These are phyloP conservation scores for Apocheima hispidaria DNA, from an alignment of 2,888 invertebrate species.

Conservation along the genomic window DNA sequence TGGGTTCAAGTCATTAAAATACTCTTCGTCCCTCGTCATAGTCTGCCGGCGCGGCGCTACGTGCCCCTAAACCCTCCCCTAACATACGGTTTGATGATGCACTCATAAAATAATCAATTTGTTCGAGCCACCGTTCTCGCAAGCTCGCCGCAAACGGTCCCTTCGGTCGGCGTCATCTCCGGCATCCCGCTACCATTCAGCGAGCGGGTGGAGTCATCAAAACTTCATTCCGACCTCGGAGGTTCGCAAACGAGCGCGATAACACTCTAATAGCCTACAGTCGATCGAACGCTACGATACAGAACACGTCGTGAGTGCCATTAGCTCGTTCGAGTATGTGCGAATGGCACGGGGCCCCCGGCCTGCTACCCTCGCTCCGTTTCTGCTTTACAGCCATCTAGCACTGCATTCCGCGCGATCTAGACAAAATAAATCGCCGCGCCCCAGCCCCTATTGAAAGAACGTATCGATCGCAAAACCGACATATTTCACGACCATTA, in stretches of 20 bases:
- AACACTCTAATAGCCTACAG: conserved; percentile 38
- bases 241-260: conserved; percentile 39
- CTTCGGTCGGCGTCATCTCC: conserved; percentile 15
- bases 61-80: conserved; percentile 18
- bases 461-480: conserved; percentile 18
- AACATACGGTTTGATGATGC: conserved; percentile 21
- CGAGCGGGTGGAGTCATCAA: conserved; percentile 37
- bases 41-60: conserved; percentile 22
- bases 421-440: conserved; percentile 55
- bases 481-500: conserved; percentile 35
- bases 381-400: conserved; percentile 35
- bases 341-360: conserved; percentile 18
- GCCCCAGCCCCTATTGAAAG: conserved; percentile 31
- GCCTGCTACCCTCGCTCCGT: conserved; percentile 12
- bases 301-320: conserved; percentile 28
- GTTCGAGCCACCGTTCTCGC: conserved; percentile 3
- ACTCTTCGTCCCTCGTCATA: conserved; percentile 21
- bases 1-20: conserved; percentile 36
- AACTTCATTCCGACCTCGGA: conserved; percentile 38
- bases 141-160: conserved; percentile 11
- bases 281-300: conserved; percentile 30
- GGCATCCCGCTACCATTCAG: conserved; percentile 5
- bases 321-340: conserved; percentile 32
- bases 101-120: conserved; percentile 28
- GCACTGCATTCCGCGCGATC: conserved; percentile 55